Evolutionary conservation across 2,888 invertebrate genomes (phyloP), one percentile per base, ranked within the genome.

Genomic region (Brenthis ino): DNA sequence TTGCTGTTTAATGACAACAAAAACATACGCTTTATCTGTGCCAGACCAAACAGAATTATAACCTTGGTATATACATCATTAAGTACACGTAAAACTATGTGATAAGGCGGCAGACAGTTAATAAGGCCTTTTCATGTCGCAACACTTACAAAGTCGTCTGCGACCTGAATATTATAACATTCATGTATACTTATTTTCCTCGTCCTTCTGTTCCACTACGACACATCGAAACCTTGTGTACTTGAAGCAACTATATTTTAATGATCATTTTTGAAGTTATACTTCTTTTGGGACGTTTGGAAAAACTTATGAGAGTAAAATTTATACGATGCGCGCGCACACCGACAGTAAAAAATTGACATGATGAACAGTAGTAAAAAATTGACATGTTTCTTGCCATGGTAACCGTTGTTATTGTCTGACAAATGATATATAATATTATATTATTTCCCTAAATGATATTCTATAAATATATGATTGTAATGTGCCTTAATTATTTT

Each of bases 71-170:
- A 51, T 63, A 63, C 33, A 37, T 50, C 54, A 54, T 61, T 61
- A 54, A 58, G 5, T 33, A 67, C 20, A 67, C 33, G 54, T 24
- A 43, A 63, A 58, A 28, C 33, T 55, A 55, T 64, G 24, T 47
- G 55, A 64, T 56, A 64, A 64, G 55, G 48, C 55, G 51, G 13
- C 51, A 63, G 53, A 63, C 54, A 43, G 43, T 37, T 63, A 51
- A 37, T 63, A 51, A 63, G 63, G 54, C 53, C 53, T 54, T 53
- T 54, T 54, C 54, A 63, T 43, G 54, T 54, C 63, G 63, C 20
- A 63, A 63, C 54, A 63, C 53, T 20, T 20, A 61, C 37, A 63
- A 64, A 54, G 28, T 33, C 12, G 64, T 64, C 55, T 56, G 64
- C 47, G 64, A 54, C 64, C 64, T 64, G 55, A 64, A 64, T 64